Evolutionary conservation across 1,140 invertebrate species (phyloP), one percentile per base, ranked within the genome.

Genomic region (Cylas formicarius): DNA sequence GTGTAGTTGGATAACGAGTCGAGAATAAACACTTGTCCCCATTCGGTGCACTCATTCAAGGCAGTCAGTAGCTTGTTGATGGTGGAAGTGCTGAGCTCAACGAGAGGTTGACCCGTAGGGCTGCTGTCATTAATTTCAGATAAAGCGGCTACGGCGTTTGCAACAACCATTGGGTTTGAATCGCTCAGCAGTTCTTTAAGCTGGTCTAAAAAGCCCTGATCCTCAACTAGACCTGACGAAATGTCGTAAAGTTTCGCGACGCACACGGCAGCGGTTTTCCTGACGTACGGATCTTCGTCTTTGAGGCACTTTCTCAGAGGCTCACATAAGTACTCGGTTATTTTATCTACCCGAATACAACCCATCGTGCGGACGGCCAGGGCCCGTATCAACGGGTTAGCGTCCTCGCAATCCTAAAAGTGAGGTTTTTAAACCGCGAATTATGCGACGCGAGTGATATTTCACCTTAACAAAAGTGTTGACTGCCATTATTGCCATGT

Each of bases 101-200:
- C 89, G 19, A 97, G 70, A 10, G 92, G 88, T 48, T 85, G 83
- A 7, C 93, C 93, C 52, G 82, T 92, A 4, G 88, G 84, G 57
- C 90, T 95, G 1, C 92, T 86, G 68, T 99, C 96, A 65, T 98
- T 95, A 55, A 99, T 99, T 72, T 99, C 97, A 1, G 93, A 95
- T 2, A 99, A 75, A 3, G 97, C 94, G 20, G 96, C 97, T 0
- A 99, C 97, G 3, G 97, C 96, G 73, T 99, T 99, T 10, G 97
- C 96, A 11, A 99, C 95, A 17, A 98, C 96, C 97, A 99, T 99
- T n/a, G 97, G 97, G 74, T 99, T 99, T 0, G 95, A 98, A 70
- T 99, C 97, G 16, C 92, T 97, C 6, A 99, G 69, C 22, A 99
- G 71, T 70, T 99, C 96, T 66, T 94, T 95, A 9, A 99, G 70